Percentiles rank a stretch among this genome's conserved stretches.
phyloP scores from a whole-genome alignment of 2,113 vertebrate species.

The Ovibos moschatus region DNA sequence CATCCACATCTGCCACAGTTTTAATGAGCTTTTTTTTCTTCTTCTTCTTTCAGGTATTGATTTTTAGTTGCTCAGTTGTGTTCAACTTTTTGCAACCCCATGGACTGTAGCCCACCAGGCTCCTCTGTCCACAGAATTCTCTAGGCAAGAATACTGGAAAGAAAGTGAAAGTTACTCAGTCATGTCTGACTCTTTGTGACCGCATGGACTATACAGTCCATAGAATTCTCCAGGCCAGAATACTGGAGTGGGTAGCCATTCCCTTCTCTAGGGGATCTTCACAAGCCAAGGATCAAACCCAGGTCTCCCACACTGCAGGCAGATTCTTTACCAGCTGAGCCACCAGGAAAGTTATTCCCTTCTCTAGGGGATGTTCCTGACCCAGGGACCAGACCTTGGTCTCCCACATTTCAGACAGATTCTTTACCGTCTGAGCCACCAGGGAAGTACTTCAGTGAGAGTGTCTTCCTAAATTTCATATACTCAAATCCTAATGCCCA shows the following conservation, averaged over 20 bases:
- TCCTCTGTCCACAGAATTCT: not conserved
- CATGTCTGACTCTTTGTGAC: not conserved
- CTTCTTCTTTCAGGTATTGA: not conserved
- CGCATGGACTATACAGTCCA: not conserved
- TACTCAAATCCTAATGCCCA: not conserved
- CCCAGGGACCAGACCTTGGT: not conserved
- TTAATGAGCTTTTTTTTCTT: not conserved
- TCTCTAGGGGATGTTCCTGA: not conserved
- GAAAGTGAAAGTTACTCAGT: not conserved
- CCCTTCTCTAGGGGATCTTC: not conserved
- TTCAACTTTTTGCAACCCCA: not conserved
- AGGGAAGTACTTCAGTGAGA: not conserved
- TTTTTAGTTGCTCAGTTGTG: not conserved
- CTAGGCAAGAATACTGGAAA: not conserved
- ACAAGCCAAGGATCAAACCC: not conserved
- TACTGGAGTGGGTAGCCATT: not conserved
- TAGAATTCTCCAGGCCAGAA: not conserved
- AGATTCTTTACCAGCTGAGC: not conserved
- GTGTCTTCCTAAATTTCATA: not conserved
- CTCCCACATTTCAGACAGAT: not conserved
- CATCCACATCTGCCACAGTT: not conserved
- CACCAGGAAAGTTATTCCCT: not conserved
- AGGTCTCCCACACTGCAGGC: not conserved
- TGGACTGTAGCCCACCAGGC: not conserved
- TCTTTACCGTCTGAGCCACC: not conserved